Evolutionary conservation across 1,140 invertebrate genomes (phyloP), one percentile per base, ranked within the genome.

Genomic region (Drosophila jambulina): DNA sequence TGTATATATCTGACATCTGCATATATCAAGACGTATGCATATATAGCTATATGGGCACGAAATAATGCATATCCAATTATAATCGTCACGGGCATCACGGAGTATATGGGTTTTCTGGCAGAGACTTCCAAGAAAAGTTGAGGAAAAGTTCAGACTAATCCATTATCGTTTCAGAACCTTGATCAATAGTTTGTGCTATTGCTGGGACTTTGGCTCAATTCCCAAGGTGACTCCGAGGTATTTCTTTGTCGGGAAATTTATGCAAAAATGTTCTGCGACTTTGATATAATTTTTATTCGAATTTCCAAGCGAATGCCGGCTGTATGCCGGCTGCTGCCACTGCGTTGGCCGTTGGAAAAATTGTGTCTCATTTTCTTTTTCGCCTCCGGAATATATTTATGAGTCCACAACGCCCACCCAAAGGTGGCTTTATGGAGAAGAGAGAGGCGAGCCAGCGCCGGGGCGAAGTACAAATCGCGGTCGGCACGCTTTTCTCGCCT

Each of bases 401-500:
- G 74, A 29, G 62, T 46, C 63, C 75, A n/a, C 53, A 21, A 13
- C 53, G 74, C 72, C 62, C 75, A 77, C 72, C 40, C 40, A 36
- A 77, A 60, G 75, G 36, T 63, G 48, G 74, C 3, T 42, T 21
- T 54, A 45, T 65, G 61, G 61, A 67, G 53, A 23, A 43, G 34
- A 32, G 32, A 54, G 32, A 17, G 21, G 34, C 2, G 32, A 0
- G 9, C 3, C 57, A 17, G 25, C 12, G n/a, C 17, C 5, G 60
- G 61, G 74, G 46, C 62, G 62, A 76, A 76, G 71, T 76, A 76
- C 74, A 67, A 64, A 21, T 69, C 64, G 71, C 71, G 54, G 61
- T 75, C 82, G 82, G 85, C 78, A 86, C 72, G 85, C 82, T 82
- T 68, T 87, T 71, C 56, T 77, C 56, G 75, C 75, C 63, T 60